These are phyloP conservation scores for Aurelia sp. DNA, from an alignment of 30 jellyfish, hydroid and myxozoan species.

Conservation along the genomic window DNA sequence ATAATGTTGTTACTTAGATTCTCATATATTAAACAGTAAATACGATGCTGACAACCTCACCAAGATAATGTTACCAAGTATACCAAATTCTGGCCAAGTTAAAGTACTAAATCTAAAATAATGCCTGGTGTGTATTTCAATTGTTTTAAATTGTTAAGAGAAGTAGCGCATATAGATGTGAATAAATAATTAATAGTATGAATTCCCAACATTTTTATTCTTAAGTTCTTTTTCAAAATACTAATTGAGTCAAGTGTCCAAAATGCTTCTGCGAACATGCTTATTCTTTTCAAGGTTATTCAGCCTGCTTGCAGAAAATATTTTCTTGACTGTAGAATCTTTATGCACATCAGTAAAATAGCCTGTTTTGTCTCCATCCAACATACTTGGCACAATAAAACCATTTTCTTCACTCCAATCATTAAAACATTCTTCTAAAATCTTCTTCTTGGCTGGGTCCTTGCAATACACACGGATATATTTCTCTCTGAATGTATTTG, in stretches of 20 bases:
- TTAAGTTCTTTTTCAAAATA: too few relatives aligned
- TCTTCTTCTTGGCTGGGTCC: slow-evolving; percentile 18
- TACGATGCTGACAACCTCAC: too few relatives aligned
- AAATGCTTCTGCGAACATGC: slow-evolving; percentile 23
- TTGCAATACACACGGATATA: slow-evolving; percentile 76
- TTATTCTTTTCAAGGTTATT: slow-evolving; percentile 1
- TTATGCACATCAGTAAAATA: slow-evolving; percentile 73
- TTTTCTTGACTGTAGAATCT: background rate
- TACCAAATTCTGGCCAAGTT: too few relatives aligned
- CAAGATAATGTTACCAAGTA: too few relatives aligned
- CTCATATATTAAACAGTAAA: too few relatives aligned
- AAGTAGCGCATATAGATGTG: too few relatives aligned
- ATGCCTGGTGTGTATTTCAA: too few relatives aligned
- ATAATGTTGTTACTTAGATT: too few relatives aligned
- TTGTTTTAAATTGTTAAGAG: too few relatives aligned
- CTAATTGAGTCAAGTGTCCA: background rate
- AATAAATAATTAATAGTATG: too few relatives aligned
- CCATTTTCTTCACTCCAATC: slow-evolving; percentile 69
- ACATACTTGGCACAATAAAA: slow-evolving; percentile 40
- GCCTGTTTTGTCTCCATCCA: slow-evolving; percentile 76
- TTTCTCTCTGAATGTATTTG: slow-evolving; percentile 64
- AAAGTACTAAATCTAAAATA: too few relatives aligned
- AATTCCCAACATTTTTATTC: too few relatives aligned
- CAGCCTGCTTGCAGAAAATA: background rate
- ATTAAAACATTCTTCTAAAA: slow-evolving; percentile 43